Evolutionary conservation across 2,113 vertebrate genomes (phyloP), one percentile per base, ranked within the genome.

Genomic region (Ornithorhynchus anatinus): DNA sequence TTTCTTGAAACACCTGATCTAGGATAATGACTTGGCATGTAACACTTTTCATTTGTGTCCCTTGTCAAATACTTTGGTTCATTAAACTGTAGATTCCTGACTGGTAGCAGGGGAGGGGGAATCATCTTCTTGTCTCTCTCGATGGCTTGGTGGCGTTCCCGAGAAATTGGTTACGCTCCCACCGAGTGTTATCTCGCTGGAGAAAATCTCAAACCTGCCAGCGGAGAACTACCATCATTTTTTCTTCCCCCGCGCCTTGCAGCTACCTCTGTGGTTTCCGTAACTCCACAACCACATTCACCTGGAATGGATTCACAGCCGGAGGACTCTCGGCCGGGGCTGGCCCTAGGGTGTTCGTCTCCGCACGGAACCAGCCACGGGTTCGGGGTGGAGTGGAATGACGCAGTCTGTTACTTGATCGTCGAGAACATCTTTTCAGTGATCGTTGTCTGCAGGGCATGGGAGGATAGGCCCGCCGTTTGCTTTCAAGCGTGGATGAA

Each of bases 241-340:
- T n/a, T n/a, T n/a, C n/a, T n/a, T n/a, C n/a, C n/a, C n/a, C n/a
- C n/a, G n/a, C n/a, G n/a, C n/a, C n/a, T 42, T 52, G 58, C n/a
- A 0, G 0, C 10, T 51, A 23, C 4, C 8, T 40, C 29, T 33
- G 32, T 0, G 0, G 0, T 9, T 75, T 33, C 29, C 1, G 5
- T 57, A 33, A 37, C 22, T 67, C 15, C 53, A n/a, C 39, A 36
- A 53, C 50, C 53, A 51, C 47, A 63, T 61, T 50, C 57, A 53
- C 35, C 45, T 47, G 59, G 67, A 60, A 45, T 37, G 29, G 2
- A 1, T 2, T 8, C 40, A 2, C 8, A 9, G 13, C 59, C 23
- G 3, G 8, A 57, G 22, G 31, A 22, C 22, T 32, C 13, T 70
- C 1, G 0, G 15, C 1, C 33, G 10, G 3, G 39, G 57, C 5